phyloP scores from a whole-genome alignment of 2,113 vertebrate species.

The human region GRCh38 chr20:16188001-16188500 shows the following conservation, averaged over 20 bases:
- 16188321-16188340: too few relatives aligned
- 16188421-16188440: too few relatives aligned
- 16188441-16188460: too few relatives aligned
- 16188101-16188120: neutral
- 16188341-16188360: neutral
- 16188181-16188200: neutral
- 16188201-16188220: neutral
- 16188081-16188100: too few relatives aligned
- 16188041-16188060: neutral
- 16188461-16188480: fast-evolving
- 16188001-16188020: too few relatives aligned
- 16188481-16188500: neutral
- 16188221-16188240: fast-evolving
- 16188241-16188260: fast-evolving
- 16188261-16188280: neutral
- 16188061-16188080: neutral
- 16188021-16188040: neutral
- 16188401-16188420: fast-evolving
- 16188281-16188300: neutral
- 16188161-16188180: neutral
- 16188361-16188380: too few relatives aligned
- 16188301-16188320: too few relatives aligned
- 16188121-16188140: too few relatives aligned
- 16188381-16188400: too few relatives aligned
- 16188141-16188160: too few relatives aligned